Percentiles rank a stretch among this genome's conserved stretches.
phyloP scores from a whole-genome alignment of 2,888 invertebrate species.

The Tenodera sinensis region DNA sequence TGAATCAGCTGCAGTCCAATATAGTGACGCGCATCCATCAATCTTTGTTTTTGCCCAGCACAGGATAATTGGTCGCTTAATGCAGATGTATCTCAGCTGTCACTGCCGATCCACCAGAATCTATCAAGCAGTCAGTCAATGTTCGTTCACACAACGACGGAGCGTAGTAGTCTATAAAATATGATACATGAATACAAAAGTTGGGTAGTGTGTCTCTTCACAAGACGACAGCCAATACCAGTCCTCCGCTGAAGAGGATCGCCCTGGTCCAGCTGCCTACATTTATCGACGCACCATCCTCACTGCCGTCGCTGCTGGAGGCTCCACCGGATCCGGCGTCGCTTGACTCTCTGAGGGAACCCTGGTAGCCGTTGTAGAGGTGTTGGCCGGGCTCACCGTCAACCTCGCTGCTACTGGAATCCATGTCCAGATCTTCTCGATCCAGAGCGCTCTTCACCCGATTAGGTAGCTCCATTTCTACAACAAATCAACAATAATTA shows the following conservation, averaged over 20 bases:
- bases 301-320: background rate
- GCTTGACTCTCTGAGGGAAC: slow-evolving; percentile 35
- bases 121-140: background rate
- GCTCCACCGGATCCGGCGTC: slow-evolving; percentile 13
- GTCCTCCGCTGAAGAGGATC: background rate
- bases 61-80: background rate
- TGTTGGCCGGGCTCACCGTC: slow-evolving; percentile 29
- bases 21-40: too few relatives aligned
- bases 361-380: slow-evolving; percentile 35
- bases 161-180: background rate
- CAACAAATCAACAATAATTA: background rate
- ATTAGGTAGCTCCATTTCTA: slow-evolving; percentile 36
- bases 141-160: background rate
- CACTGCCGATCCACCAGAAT: background rate
- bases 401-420: slow-evolving; percentile 27
- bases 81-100: background rate
- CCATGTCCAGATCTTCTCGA: slow-evolving; percentile 31
- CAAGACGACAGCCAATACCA: background rate
- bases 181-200: background rate
- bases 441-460: slow-evolving; percentile 31
- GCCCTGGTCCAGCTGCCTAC: slow-evolving; percentile 16
- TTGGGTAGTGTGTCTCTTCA: background rate
- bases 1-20: too few relatives aligned
- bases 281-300: background rate
- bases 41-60: background rate